Percentiles rank a stretch among this genome's conserved stretches.
Evolutionary conservation across 2,113 vertebrate species (phyloP).

Genomic region (Cyprinodon brontotheroides): DNA sequence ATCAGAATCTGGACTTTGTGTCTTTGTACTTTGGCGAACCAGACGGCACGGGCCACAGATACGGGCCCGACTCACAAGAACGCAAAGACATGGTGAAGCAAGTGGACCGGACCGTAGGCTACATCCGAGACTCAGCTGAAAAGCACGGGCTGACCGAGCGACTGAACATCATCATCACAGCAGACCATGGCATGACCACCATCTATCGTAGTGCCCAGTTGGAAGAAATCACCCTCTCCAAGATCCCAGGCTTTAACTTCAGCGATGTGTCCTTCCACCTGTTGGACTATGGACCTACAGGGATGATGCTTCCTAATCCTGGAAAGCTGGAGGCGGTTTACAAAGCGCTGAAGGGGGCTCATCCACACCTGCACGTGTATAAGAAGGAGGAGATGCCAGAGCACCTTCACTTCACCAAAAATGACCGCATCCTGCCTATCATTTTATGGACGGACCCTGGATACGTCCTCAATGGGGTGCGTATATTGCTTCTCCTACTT

Average conservation of each 20-base stretch:
- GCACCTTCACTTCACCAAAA: slow-evolving; percentile 79
- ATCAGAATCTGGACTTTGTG: slow-evolving; percentile 83
- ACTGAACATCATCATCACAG: slow-evolving; percentile 88
- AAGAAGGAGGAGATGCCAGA: slow-evolving; percentile 86
- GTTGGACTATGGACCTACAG: slow-evolving; percentile 86
- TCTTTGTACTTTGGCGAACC: slow-evolving; percentile 92
- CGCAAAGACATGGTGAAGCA: slow-evolving; percentile 82
- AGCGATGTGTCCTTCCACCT: slow-evolving; percentile 85
- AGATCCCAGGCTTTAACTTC: slow-evolving; percentile 82
- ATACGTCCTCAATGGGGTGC: slow-evolving; percentile 91
- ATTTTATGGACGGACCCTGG: slow-evolving; percentile 83
- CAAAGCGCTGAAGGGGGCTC: slow-evolving; percentile 77
- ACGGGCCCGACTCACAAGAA: slow-evolving; percentile 84
- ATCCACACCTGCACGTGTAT: slow-evolving; percentile 86
- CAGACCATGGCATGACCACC: slow-evolving; percentile 89
- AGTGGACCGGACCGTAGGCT: slow-evolving; percentile 88
- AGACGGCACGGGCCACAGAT: slow-evolving; percentile 85
- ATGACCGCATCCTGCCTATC: slow-evolving; percentile 84
- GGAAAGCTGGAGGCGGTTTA: slow-evolving; percentile 86
- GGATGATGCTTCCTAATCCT: slow-evolving; percentile 86
- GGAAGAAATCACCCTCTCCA: slow-evolving; percentile 77
- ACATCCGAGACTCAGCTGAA: slow-evolving; percentile 75
- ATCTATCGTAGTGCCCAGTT: slow-evolving; percentile 66
- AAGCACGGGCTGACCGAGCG: slow-evolving; percentile 52
- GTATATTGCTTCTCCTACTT: slow-evolving; percentile 32